Percentiles rank a stretch among this genome's conserved stretches.
phyloP scores from a whole-genome alignment of 2,113 vertebrate genomes.

The Theristicus caerulescens region DNA sequence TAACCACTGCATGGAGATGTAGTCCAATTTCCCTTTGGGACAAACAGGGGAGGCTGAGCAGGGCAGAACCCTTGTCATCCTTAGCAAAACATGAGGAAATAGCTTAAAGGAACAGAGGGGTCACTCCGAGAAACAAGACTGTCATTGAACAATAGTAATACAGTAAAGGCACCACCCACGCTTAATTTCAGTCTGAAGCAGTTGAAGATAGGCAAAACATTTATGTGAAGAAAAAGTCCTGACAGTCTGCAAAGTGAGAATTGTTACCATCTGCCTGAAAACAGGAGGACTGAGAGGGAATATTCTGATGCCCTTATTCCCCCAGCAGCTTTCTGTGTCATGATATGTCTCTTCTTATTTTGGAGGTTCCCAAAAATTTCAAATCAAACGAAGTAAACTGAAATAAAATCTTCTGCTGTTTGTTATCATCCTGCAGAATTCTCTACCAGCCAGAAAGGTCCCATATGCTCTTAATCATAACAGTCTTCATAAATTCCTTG shows the following conservation, averaged over 20 bases:
- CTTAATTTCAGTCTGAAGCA: conserved; percentile 79
- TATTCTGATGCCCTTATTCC: conserved; percentile 26
- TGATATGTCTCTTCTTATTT: conserved; percentile 10
- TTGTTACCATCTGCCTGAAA: conserved; percentile 31
- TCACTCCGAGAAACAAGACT: conserved; percentile 76
- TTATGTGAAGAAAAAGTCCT: conserved; percentile 56
- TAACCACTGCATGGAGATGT: conserved; percentile 47
- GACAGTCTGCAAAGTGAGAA: conserved; percentile 58
- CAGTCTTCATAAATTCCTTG: conserved; percentile 53
- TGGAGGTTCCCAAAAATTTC: conserved; percentile 30
- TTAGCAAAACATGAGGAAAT: conserved; percentile 67
- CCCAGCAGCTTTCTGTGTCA: neutral
- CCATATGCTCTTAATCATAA: conserved; percentile 23
- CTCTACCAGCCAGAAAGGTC: conserved; percentile 16
- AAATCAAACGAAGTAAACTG: conserved; percentile 21
- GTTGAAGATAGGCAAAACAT: conserved; percentile 72
- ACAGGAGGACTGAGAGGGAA: conserved; percentile 56
- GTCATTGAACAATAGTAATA: conserved; percentile 79
- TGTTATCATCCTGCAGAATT: conserved; percentile 28
- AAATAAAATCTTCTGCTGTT: conserved; percentile 50
- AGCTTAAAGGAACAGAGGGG: conserved; percentile 63
- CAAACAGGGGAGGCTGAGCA: conserved; percentile 46
- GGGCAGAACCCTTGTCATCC: conserved; percentile 47
- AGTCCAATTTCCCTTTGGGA: conserved; percentile 2
- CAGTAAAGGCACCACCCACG: conserved; percentile 84